Base-by-base conservation (phyloP, 2,797 vertebrate genomes). In the Morelia viridis region DNA sequence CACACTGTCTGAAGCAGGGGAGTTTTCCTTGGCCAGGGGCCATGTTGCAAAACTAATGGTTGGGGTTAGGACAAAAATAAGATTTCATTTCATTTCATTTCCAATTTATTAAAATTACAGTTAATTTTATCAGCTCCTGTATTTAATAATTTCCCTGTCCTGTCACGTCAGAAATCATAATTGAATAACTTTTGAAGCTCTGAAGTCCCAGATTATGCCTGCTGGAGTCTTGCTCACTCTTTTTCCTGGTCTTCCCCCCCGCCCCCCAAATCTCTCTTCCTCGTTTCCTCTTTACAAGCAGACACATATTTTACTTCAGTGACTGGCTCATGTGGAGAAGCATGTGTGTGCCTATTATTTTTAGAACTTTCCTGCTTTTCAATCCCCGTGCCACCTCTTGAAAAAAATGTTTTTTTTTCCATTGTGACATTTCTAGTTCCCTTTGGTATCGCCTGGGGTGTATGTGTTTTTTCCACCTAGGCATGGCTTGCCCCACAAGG, bases 331-430 rank as follows among this genome's bases (percentile, higher is more conserved):
- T 95, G 91, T 35, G 0, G 91, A 0, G 71, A 8, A 91, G 0
- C 92, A 90, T 95, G 61, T 95, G 35, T 53, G 94, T 92, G 92
- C 90, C 89, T 94, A 86, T 4, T 96, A 95, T 95, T 97, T 96
- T 95, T 96, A 94, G 92, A 86, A 57, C 50, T 68, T 92, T 90
- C 92, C 94, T 91, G 41, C 88, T 91, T 24, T 94, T 90, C 22
- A 91, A 80, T 95, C 93, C 92, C 65, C 89, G 56, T 90, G 90
- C 92, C 93, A 50, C 24, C 24, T n/a, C 31, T 50, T 60, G 3
- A 12, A 50, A 58, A 87, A 35, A 65, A 58, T 3, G 5, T 9
- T 46, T 68, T 94, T 95, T 94, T 95, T 95, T 94, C 95, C 93
- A 90, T 65, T 2, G 0, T 71, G 89, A 50, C 87, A 85, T 94